Evolutionary conservation across 1,140 invertebrate species (phyloP).

Genomic region (Drepana arcuata): DNA sequence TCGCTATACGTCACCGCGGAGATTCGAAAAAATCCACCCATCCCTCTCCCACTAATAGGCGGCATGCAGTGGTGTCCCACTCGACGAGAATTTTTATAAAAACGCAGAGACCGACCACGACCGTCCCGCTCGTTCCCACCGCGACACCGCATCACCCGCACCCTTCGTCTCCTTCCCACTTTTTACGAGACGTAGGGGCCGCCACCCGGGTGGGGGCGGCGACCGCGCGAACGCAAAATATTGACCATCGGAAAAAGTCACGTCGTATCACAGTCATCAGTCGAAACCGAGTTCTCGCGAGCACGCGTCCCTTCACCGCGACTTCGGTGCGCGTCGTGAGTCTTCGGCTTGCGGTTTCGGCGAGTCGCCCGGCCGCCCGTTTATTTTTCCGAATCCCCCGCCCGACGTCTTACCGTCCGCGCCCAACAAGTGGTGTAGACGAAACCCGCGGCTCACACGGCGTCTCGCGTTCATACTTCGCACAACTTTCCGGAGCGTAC

Average conservation of each 20-base stretch:
- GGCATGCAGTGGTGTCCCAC: conserved; percentile 38
- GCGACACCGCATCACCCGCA: conserved; percentile 45
- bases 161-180: conserved; percentile 71
- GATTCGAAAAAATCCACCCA: conserved; percentile 66
- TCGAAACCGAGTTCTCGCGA: conserved; percentile 68
- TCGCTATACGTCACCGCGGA: conserved; percentile 62
- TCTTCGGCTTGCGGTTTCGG: conserved; percentile 64
- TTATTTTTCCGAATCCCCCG: conserved; percentile 58
- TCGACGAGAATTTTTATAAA: conserved; percentile 68
- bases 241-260: conserved; percentile 74
- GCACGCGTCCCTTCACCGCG: conserved; percentile 55
- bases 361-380: conserved; percentile 34
- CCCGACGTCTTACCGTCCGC: conserved; percentile 55
- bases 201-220: conserved; percentile 66
- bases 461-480: conserved; percentile 54
- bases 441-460: conserved; percentile 43
- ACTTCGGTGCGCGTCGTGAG: conserved; percentile 59
- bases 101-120: conserved; percentile 63
- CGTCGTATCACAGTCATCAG: conserved; percentile 72
- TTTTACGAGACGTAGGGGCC: conserved; percentile 72
- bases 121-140: conserved; percentile 64
- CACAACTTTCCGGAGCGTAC: conserved; percentile 51
- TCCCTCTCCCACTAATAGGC: conserved; percentile 39
- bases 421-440: conserved; percentile 65
- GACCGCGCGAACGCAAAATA: conserved; percentile 71